Evolutionary conservation across 2,113 vertebrate genomes (phyloP), one percentile per base, ranked within the genome.

Genomic region (Mobula hypostoma): DNA sequence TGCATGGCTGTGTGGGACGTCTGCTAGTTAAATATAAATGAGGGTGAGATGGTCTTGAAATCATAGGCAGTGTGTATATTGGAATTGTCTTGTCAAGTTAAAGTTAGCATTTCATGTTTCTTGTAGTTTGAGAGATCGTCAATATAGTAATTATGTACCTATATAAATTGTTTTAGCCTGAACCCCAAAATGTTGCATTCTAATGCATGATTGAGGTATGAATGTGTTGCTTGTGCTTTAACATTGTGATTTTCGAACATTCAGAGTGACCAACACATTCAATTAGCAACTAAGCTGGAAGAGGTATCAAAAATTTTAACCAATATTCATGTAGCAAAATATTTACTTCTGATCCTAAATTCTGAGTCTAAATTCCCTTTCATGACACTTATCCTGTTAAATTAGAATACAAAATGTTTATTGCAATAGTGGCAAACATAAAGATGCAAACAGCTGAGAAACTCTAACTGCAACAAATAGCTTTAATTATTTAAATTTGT

Each of bases 401-500:
- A 15, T 63, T 32, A 29, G 27, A 66, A 19, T 90, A 66, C 61
- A 66, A 90, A 90, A 1, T 90, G 61, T 66, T 48, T 48, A 93
- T 24, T 74, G 40, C 8, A 72, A 48, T 48, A 74, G 14, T 48
- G 66, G 70, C 68, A 93, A 93, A 93, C 4, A 11, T 93, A 17
- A 29, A 76, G 36, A 74, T 93, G 91, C 19, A 76, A 93, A 76
- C 68, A 74, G 12, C 68, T 76, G n/a, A 72, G 70, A 93, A 93
- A 74, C 21, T 56, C 21, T 74, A 93, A 76, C 70, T 74, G 32
- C 70, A 74, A 15, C 68, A 74, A 93, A 74, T 93, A 21, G 36
- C 21, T 93, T 76, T 74, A 56, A 74, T 74, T 93, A 66, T 29
- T 93, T 93, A 40, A 48, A 40, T 74, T 93, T 93, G 36, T 29